A percentile compares a stretch with the other conserved stretches of the same genome.
Conservation (phyloP, 2,888 invertebrate species). For the Physocephala rufipes region DNA sequence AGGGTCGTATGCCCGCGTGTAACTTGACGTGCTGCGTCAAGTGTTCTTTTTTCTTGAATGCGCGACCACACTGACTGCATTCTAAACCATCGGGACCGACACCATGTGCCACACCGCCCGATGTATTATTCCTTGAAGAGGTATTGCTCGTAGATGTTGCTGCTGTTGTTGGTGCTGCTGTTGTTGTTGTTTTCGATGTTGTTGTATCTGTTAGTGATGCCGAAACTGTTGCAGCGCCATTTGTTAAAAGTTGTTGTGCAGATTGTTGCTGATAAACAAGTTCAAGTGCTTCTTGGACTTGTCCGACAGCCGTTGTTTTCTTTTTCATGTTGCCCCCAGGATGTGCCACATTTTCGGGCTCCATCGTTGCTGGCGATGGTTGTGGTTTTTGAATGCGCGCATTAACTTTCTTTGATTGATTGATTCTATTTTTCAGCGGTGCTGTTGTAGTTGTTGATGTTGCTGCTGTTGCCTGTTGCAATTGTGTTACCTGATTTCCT, state of each 20-base stretch:
- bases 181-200: constrained; percentile 30
- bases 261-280: background rate
- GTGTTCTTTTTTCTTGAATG: constrained; percentile 76
- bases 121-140: background rate
- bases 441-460: constrained; percentile 39
- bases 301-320: background rate
- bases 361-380: background rate
- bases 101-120: constrained; percentile 32
- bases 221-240: constrained; percentile 47
- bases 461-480: constrained; percentile 41
- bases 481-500: constrained; percentile 40
- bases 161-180: constrained; percentile 21
- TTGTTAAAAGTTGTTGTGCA: background rate
- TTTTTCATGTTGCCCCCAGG: constrained; percentile 33
- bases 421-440: constrained; percentile 38
- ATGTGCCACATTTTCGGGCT: background rate
- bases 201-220: background rate
- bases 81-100: constrained; percentile 47
- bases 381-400: constrained; percentile 42
- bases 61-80: constrained; percentile 72
- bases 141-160: background rate
- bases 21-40: constrained; percentile 75
- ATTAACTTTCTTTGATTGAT: constrained; percentile 41
- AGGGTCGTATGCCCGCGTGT: constrained; percentile 75
- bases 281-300: no score